These are phyloP conservation scores for Oncorhynchus nerka DNA, from an alignment of 2,113 vertebrate species.

Conservation along the genomic window DNA sequence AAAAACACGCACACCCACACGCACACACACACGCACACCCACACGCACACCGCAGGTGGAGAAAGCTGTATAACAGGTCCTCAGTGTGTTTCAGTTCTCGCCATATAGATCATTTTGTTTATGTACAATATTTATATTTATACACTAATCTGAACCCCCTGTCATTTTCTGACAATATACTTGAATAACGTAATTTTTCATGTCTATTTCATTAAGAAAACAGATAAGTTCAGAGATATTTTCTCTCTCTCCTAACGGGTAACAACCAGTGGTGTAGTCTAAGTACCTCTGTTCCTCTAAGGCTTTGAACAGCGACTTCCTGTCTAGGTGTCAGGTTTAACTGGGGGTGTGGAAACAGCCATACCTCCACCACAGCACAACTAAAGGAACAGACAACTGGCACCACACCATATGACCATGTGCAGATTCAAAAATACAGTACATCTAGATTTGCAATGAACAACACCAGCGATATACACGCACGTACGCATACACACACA, in stretches of 20 bases:
- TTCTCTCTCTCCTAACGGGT: slow-evolving; percentile 51
- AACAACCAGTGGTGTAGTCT: slow-evolving; percentile 84
- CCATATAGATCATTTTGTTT: slow-evolving; percentile 87
- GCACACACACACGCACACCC: too few species aligned
- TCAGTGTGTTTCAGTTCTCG: slow-evolving; percentile 77
- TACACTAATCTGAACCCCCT: slow-evolving; percentile 61
- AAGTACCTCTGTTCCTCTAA: slow-evolving; percentile 75
- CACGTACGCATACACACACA: slow-evolving; percentile 37
- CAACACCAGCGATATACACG: slow-evolving; percentile 69
- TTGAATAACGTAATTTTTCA: slow-evolving; percentile 78
- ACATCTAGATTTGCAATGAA: slow-evolving; percentile 80
- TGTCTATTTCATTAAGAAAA: slow-evolving; percentile 86
- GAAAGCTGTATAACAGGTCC: slow-evolving; percentile 86
- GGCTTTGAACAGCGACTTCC: slow-evolving; percentile 60
- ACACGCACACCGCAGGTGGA: slow-evolving; percentile 80
- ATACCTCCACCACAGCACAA: slow-evolving; percentile 44
- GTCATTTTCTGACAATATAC: background rate
- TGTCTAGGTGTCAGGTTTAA: slow-evolving; percentile 23
- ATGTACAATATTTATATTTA: slow-evolving; percentile 80
- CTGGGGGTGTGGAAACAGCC: slow-evolving; percentile 28
- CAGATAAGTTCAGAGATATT: slow-evolving; percentile 41
- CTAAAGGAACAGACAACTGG: slow-evolving; percentile 70
- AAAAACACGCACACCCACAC: slow-evolving; percentile 47
- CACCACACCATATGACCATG: slow-evolving; percentile 77
- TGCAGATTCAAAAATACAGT: slow-evolving; percentile 66